phyloP scores from a whole-genome alignment of 2,113 vertebrate genomes.

The Chiloscyllium plagiosum region DNA sequence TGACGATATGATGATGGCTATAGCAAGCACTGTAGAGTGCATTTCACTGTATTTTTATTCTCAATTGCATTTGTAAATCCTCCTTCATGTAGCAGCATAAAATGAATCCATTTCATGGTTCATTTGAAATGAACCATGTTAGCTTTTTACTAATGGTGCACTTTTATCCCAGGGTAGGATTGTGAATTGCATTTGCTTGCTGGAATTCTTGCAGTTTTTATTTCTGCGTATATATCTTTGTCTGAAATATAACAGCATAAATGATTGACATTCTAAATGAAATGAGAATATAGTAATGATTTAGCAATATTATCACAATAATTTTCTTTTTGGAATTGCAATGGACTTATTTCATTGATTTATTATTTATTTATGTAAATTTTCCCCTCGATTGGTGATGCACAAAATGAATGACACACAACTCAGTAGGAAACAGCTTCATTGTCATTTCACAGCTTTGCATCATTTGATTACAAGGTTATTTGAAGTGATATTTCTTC shows the following conservation, averaged over 20 bases:
- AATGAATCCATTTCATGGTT: constrained; percentile 23
- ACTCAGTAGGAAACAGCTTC: not conserved
- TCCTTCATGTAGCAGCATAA: constrained; percentile 9
- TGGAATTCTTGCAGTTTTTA: not conserved
- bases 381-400: not conserved
- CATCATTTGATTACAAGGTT: not conserved
- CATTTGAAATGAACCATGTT: not conserved
- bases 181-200: not conserved
- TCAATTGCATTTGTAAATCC: constrained; percentile 9
- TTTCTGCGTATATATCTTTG: not conserved
- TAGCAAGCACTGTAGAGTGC: not conserved
- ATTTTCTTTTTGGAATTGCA: constrained; percentile 20
- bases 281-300: not conserved
- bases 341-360: constrained; percentile 29
- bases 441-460: constrained; percentile 20
- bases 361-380: constrained; percentile 20
- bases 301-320: not conserved
- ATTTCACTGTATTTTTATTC: constrained; percentile 17
- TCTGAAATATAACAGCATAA: not conserved
- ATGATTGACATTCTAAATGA: constrained; percentile 11
- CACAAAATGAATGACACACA: not conserved
- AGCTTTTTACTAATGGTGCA: constrained; percentile 2
- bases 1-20: not conserved
- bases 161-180: not conserved
- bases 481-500: constrained; percentile 10